Base-by-base conservation (phyloP, 1,140 invertebrate species). In the Pararge aegeria region DNA sequence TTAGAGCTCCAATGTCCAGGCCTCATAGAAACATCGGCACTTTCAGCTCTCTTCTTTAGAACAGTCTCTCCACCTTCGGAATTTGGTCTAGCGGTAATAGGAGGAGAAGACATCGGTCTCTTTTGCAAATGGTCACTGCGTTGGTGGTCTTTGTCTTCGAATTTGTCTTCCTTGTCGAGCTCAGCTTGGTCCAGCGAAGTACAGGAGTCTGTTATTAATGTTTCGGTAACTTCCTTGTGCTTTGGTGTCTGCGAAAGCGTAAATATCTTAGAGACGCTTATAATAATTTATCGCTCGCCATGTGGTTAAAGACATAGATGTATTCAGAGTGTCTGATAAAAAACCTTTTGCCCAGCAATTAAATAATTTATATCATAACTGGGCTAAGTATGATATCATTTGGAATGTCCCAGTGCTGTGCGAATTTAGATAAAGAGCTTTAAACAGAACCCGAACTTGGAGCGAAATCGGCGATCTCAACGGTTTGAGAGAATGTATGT, bases 11-110 rank as follows among this genome's bases (percentile, higher is more conserved):
- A 34, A 1, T 4, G 73, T 7, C 73, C 71, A 2, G 78, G 71
- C n/a, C 73, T 53, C 5, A 66, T 68, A 1, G 55, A 55, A 5
- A 54, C 57, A 12, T 75, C 61, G 1, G 64, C 44, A 24, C 63
- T 73, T 6, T 80, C 75, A 1, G 64, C 60, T 27, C 70, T 65
- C 46, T 86, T 89, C 44, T 74, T 83, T 20, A 89, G 49, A 5
- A 78, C 56, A 7, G 37, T 72, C 46, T 68, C 63, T 27, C 48
- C 55, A 30, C 66, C 65, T 40, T 68, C 37, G 5, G 61, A 40
- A 2, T 42, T 62, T 10, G 64, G 64, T 49, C 70, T 70, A 5
- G 61, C 68, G 2, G 79, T 79, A 0, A 61, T 57, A 0, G 72
- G 66, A 2, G 72, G 69, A 1, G 72, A 75, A 0, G 64, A 58